Base-by-base conservation (phyloP, 2,888 invertebrate genomes). In the Aquatica leii region DNA sequence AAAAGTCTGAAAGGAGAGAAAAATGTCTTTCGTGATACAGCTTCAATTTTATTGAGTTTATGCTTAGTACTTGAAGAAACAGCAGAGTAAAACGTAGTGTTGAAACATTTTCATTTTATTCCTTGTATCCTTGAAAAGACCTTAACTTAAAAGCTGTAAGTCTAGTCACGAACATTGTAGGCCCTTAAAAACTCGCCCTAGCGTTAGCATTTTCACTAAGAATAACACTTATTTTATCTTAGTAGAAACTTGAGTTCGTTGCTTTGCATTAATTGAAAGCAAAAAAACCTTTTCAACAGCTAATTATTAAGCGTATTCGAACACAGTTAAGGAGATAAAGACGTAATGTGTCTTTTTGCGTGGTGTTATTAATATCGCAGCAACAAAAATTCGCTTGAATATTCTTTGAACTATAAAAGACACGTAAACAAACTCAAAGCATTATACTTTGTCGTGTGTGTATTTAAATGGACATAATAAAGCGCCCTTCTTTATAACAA, bases 61-160 rank as follows among this genome's bases (percentile, higher is more conserved):
- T 46, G 51, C 41, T 37, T 59, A 18, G 41, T 20, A 52, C 59
- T 59, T 46, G 17, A 41, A 43, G 51, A 51, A 51, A 59, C 51
- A 43, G 41, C 24, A 24, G 43, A 14, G 15, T 14, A 51, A 50
- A 59, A 35, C 37, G 51, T 43, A 59, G 41, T 31, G 43, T 43
- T 41, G 41, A 43, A 59, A 59, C 59, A 59, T 59, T 59, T 59
- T 59, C 59, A 59, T 59, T 59, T 51, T 46, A 34, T 52, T 59
- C 59, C 50, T 24, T 59, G 41, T 35, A 46, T 12, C 34, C 43
- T 24, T 52, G 59, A 52, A 59, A 59, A 40, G 50, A 24, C 51
- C 51, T 59, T 59, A 59, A 59, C 59, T 59, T 59, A 59, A 59
- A 59, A 59, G 59, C 59, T 43, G 51, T 40, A 18, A 59, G 59